Percentiles rank a stretch among this genome's conserved stretches.
phyloP scores from a whole-genome alignment of 2,888 invertebrate species.

The Plutella xylostella region DNA sequence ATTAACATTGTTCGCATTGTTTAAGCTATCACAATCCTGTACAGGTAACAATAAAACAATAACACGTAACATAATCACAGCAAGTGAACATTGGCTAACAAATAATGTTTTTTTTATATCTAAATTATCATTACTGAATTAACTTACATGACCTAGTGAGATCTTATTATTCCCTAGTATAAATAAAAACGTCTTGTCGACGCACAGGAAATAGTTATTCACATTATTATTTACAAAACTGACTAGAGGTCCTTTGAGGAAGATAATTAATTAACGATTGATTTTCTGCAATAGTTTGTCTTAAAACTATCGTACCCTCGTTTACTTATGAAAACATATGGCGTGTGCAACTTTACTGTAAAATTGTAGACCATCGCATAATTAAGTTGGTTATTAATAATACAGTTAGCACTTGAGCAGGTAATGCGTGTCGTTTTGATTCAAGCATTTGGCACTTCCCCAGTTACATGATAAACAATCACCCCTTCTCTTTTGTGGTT shows the following conservation, averaged over 20 bases:
- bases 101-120: conserved; percentile 61
- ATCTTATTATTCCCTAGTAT: conserved; percentile 61
- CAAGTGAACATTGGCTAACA: conserved; percentile 68
- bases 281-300: neutral
- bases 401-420: too few species aligned
- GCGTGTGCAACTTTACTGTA: too few species aligned
- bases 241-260: conserved; percentile 63
- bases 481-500: too few species aligned
- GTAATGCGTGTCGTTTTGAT: neutral
- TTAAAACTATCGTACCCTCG: conserved; percentile 1
- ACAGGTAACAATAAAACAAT: conserved; percentile 61
- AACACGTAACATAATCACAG: conserved; percentile 69
- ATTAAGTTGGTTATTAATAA: too few species aligned
- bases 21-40: conserved; percentile 61
- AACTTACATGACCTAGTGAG: conserved; percentile 67
- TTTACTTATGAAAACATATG: neutral
- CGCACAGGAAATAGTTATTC: conserved; percentile 64
- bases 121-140: conserved; percentile 66
- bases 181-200: conserved; percentile 53
- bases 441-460: conserved; percentile 65
- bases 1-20: conserved; percentile 44
- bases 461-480: too few species aligned
- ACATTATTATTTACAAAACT: conserved; percentile 66
- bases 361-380: too few species aligned
- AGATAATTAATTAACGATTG: conserved; percentile 22